These are phyloP conservation scores for Ormyrus pomaceus DNA, from an alignment of 2,888 invertebrate species.

Conservation along the genomic window DNA sequence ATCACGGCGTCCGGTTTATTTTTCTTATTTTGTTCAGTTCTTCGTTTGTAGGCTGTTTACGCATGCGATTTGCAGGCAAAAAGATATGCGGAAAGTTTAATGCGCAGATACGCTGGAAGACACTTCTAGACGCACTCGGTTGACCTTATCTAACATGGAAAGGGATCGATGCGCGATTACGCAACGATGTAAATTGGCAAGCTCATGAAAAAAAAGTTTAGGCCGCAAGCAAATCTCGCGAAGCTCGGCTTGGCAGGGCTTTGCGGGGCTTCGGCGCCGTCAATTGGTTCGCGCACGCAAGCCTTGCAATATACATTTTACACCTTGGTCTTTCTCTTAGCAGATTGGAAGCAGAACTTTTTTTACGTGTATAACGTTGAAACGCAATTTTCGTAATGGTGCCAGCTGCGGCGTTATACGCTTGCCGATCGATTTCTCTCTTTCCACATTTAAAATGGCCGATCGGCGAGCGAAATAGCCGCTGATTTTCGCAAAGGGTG, in stretches of 20 bases:
- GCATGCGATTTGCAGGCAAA: no score
- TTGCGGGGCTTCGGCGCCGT: slow-evolving; percentile 47
- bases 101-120: neutral
- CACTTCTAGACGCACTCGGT: neutral
- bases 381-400: no score
- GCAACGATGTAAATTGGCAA: slow-evolving; percentile 30
- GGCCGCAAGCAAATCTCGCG: slow-evolving; percentile 30
- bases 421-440: no score
- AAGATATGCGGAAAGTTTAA: neutral
- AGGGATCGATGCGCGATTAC: slow-evolving; percentile 24
- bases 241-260: slow-evolving; percentile 32
- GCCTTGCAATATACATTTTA: neutral
- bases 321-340: neutral
- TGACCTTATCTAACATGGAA: neutral
- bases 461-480: no score
- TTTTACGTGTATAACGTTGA: no score
- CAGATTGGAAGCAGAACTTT: neutral
- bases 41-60: no score
- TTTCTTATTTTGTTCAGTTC: no score
- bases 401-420: no score
- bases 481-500: no score
- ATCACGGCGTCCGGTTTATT: no score
- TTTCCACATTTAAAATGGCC: no score
- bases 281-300: slow-evolving; percentile 29
- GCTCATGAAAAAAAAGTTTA: slow-evolving; percentile 25